Evolutionary conservation across 2,797 vertebrate genomes (phyloP).

Genomic region (Platalea minor): DNA sequence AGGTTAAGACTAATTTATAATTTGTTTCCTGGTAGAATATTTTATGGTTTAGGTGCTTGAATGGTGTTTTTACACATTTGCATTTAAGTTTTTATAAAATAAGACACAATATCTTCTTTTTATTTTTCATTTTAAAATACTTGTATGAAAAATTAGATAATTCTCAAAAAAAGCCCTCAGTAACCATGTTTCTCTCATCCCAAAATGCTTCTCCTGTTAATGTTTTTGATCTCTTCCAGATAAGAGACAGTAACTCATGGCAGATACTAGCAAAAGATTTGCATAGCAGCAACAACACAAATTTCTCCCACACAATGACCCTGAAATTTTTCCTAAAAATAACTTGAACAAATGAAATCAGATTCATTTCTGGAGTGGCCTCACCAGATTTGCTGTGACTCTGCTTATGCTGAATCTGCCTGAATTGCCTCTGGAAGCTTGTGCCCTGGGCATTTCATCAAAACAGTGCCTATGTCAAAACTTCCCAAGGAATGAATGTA

Average conservation of each 20-base stretch:
- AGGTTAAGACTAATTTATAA: not conserved
- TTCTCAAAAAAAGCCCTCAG: not conserved
- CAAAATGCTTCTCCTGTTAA: not conserved
- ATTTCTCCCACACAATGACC: not conserved
- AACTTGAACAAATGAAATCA: not conserved
- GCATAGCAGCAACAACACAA: not conserved
- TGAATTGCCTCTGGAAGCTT: not conserved
- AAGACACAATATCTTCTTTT: not conserved
- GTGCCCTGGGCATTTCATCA: not conserved
- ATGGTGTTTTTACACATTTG: not conserved
- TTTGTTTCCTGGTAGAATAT: not conserved
- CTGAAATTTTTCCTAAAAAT: not conserved
- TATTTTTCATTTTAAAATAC: not conserved
- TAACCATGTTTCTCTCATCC: not conserved
- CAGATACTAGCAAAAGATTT: not conserved
- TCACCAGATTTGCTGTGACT: not conserved
- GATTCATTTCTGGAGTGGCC: not conserved
- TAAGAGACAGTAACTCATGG: not conserved
- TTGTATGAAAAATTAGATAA: not conserved
- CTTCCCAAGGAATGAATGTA: not conserved
- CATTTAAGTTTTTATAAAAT: not conserved
- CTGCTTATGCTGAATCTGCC: not conserved
- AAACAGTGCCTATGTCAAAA: not conserved
- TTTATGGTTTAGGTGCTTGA: not conserved
- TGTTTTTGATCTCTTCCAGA: not conserved